Evolutionary conservation across 2,797 vertebrate genomes (phyloP), one percentile per base, ranked within the genome.

Genomic region (Chaunax sp.): DNA sequence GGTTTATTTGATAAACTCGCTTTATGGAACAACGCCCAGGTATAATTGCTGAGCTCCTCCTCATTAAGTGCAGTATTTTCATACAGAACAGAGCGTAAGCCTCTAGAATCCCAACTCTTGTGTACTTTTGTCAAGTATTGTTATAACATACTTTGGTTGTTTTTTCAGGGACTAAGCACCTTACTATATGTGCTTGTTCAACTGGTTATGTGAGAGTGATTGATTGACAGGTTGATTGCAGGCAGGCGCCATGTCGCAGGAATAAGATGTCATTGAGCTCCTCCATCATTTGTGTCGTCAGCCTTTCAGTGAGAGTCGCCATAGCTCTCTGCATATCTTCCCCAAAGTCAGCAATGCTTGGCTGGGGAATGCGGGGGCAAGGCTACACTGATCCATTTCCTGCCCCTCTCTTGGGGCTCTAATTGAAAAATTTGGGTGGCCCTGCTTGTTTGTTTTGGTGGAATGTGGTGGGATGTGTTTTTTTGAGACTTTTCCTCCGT

Each of bases 361-460:
- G 87, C 89, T 88, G 87, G 92, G 92, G 93, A 91, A 58, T 22
- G 45, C 18, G 52, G 89, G 89, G 93, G 77, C 77, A 68, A 71
- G 25, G 74, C 83, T 80, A 65, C 64, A 51, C 80, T 78, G 78
- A 90, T 95, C 94, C 94, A 92, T 95, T 98, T 98, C 96, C 96
- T 97, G 95, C 70, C 94, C 90, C 91, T 91, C 90, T 93, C 86
- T 92, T 89, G 78, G 80, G 91, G 93, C 94, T 95, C 93, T 97
- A 96, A 97, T 97, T 96, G 95, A 96, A 96, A 90, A 95, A 95
- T 95, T 95, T 97, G 96, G 97, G 96, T 98, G 96, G 96, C 96
- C 96, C 94, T 96, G 93, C 94, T 96, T 96, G 95, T 98, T 97
- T 97, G 96, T 95, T 95, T 96, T 96, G 91, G 92, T 94, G 94